These are phyloP conservation scores for Diabrotica undecimpunctata DNA, from an alignment of 1,140 invertebrate species.

Conservation along the genomic window DNA sequence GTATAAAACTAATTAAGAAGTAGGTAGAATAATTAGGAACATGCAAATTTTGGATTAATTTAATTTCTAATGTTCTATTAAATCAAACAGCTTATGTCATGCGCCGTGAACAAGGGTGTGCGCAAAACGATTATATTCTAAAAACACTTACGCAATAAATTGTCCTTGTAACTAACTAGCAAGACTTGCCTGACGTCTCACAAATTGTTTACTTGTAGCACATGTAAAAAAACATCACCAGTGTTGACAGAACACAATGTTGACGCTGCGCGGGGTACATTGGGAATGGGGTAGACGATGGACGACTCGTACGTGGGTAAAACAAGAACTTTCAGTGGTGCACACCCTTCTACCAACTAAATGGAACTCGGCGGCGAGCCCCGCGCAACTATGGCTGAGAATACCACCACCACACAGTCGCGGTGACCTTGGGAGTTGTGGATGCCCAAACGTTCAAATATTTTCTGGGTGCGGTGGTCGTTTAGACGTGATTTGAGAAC, in stretches of 20 bases:
- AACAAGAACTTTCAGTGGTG: conserved; percentile 35
- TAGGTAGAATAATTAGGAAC: neutral
- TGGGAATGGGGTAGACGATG: conserved; percentile 9
- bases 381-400: conserved; percentile 46
- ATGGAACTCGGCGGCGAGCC: conserved; percentile 42
- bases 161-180: conserved; percentile 40
- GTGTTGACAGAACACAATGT: conserved; percentile 17
- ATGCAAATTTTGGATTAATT: neutral
- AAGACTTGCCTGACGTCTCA: conserved; percentile 27
- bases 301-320: conserved; percentile 22
- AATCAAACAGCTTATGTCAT: conserved; percentile 35
- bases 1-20: neutral
- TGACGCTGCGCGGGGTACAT: conserved; percentile 1
- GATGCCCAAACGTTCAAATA: conserved; percentile 40
- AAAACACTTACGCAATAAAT: conserved; percentile 47
- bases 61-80: conserved; percentile 20
- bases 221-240: conserved; percentile 28
- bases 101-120: conserved; percentile 39
- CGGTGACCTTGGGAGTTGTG: conserved; percentile 47
- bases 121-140: conserved; percentile 39
- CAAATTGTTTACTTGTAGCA: conserved; percentile 37
- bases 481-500: conserved; percentile 23
- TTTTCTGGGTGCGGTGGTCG: conserved; percentile 22
- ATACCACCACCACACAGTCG: conserved; percentile 44
- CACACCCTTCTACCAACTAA: conserved; percentile 48